phyloP scores from a whole-genome alignment of 2,888 invertebrate species.

The Limenitis camilla region DNA sequence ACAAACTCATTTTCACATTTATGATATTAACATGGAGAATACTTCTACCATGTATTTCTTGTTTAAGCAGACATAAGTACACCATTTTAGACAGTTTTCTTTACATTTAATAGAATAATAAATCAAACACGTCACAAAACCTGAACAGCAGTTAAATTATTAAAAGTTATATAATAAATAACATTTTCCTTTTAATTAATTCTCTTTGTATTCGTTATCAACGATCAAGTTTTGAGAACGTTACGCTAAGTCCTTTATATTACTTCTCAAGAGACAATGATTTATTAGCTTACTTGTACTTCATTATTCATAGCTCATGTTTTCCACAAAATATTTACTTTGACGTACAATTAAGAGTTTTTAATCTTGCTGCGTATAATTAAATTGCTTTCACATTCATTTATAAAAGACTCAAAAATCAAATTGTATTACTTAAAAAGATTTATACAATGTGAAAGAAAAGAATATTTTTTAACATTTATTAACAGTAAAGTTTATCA shows the following conservation, averaged over 20 bases:
- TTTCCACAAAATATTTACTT: slow-evolving; percentile 1
- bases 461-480: too few relatives aligned
- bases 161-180: slow-evolving; percentile 22
- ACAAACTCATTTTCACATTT: too few relatives aligned
- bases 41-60: too few relatives aligned
- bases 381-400: not conserved
- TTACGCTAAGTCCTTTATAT: slow-evolving; percentile 27
- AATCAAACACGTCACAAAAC: slow-evolving; percentile 1
- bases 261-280: slow-evolving; percentile 35
- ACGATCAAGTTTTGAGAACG: slow-evolving; percentile 19
- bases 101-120: not conserved
- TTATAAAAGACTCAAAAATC: too few relatives aligned
- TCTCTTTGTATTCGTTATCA: slow-evolving; percentile 17
- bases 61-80: not conserved
- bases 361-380: not conserved
- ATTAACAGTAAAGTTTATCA: too few relatives aligned
- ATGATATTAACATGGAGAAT: too few relatives aligned
- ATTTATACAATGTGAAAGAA: too few relatives aligned
- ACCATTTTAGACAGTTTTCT: not conserved
- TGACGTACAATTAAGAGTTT: not conserved
- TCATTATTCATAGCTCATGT: slow-evolving; percentile 42
- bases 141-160: slow-evolving; percentile 6
- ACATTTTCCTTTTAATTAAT: slow-evolving; percentile 20
- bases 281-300: slow-evolving; percentile 40
- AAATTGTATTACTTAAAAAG: too few relatives aligned